Evolutionary conservation across 1,140 invertebrate genomes (phyloP), one percentile per base, ranked within the genome.

Genomic region (Carposina sasakii): DNA sequence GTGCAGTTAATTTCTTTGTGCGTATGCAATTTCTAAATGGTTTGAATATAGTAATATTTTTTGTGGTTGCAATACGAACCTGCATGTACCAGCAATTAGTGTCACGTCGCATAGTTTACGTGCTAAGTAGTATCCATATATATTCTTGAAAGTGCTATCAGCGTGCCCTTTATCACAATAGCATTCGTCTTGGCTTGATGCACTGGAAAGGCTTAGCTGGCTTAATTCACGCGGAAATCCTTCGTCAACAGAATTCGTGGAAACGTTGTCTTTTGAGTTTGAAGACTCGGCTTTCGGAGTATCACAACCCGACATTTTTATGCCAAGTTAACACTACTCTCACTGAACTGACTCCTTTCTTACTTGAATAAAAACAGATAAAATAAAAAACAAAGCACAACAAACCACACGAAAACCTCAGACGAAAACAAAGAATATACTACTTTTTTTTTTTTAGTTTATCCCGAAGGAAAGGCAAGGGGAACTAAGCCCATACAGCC

Each of bases 131-230:
- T 95, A 96, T 33, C 88, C 85, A 70, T 93, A 92, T 91, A 97
- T 94, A 66, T 91, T 90, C 51, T 89, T 89, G 31, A 96, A 85
- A 67, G 94, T 93, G 19, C 87, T 87, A 68, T 94, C 93, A 0
- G 94, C 91, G 85, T 96, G 94, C 55, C 91, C 91, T 58, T 90
- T 87, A 67, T 91, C 91, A 50, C 89, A 89, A 78, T 94, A 94
- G 67, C 90, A 91, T 85, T 95, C 94, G 73, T 94, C 93, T 62
- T 81, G 74, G 61, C 78, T 84, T 28, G 81, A 72, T 50, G 72
- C 71, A 54, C 87, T 88, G 47, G 86, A 86, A 57, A 88, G 76
- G 63, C 87, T 88, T 48, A 88, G 56, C 52, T 87, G 81, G 55
- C 87, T 88, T 40, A 87, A 76, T 56, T 88, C 87, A 51, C 88